phyloP scores from a whole-genome alignment of 2,113 vertebrate genomes.

The Jacana jacana region DNA sequence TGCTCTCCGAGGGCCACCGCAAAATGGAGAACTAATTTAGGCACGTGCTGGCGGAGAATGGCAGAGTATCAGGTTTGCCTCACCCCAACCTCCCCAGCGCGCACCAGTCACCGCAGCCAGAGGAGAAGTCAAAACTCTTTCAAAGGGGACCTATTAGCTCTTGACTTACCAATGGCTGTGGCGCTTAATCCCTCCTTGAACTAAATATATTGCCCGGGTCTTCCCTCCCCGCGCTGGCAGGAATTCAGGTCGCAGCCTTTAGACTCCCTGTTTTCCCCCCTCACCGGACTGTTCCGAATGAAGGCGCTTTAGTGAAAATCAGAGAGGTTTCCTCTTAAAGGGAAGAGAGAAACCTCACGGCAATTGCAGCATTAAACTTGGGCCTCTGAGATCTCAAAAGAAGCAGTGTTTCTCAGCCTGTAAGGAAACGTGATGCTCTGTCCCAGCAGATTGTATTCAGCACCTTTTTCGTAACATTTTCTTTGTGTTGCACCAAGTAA shows the following conservation, averaged over 20 bases:
- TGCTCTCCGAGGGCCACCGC: constrained; percentile 84
- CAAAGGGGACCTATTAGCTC: not conserved
- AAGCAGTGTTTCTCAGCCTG: not conserved
- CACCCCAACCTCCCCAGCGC: not conserved
- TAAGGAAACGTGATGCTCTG: not conserved
- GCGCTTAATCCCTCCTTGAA: not conserved
- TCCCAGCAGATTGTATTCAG: not conserved
- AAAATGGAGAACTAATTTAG: constrained; percentile 90
- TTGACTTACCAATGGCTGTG: not conserved
- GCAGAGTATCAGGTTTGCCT: constrained; percentile 59
- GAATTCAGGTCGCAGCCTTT: not conserved
- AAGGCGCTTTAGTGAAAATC: not conserved
- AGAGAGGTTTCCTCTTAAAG: not conserved
- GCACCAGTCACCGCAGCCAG: not conserved
- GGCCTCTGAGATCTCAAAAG: not conserved
- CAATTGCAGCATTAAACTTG: not conserved
- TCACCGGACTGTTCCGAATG: not conserved
- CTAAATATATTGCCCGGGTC: not conserved
- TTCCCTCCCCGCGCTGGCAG: not conserved
- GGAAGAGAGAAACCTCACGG: not conserved
- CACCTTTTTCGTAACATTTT: not conserved
- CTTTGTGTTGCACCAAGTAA: not conserved
- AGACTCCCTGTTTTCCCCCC: no score
- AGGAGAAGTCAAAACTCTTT: not conserved
- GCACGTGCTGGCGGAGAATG: constrained; percentile 80